Base-by-base conservation (phyloP, 2,888 invertebrate species). In the Pristionchus arcanus region DNA sequence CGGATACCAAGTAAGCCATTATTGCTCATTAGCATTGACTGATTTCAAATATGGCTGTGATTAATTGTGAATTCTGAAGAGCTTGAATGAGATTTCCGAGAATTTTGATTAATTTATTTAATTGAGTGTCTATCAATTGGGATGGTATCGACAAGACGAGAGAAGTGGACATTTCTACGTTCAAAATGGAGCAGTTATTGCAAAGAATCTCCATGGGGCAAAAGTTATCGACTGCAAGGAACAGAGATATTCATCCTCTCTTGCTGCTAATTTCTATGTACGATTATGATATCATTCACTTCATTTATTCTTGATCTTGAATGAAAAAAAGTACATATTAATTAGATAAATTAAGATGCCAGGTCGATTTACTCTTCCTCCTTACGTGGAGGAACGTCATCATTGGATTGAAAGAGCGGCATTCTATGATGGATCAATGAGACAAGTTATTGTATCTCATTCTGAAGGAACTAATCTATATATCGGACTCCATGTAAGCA, bases 121-220 rank as follows among this genome's bases (percentile, higher is more conserved):
- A 15, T 94, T 90, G 81, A 94, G 94, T 89, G 94, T 94, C 89
- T 93, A 94, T 77, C 94, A 94, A 34, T 92, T 94, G 85, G 94
- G 94, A 16, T 95, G 95, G 95, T 95, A 94, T 89, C 91, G 95
- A 68, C 89, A 93, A 88, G 91, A 92, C 53, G 92, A 91, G 63
- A 90, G 90, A 63, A 87, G 90, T 59, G 93, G 93, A 5, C 89
- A 68, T 74, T 94, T 94, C 84, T 92, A 92, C 66, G 94, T 95
- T 15, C 91, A 93, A 74, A 94, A 94, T 63, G 95, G 95, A 31
- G 91, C 91, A 31, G 92, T 94, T 21, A 92, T 92, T 83, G 91
- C 95, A 90, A 93, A 95, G 88, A 92, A 93, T 71, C 92, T 94
- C 71, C 95, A 95, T 87, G 92, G 93, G 66, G 95, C 94, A 15